Evolutionary conservation across 2,113 vertebrate genomes (phyloP).

Genomic region (Uria aalge): DNA sequence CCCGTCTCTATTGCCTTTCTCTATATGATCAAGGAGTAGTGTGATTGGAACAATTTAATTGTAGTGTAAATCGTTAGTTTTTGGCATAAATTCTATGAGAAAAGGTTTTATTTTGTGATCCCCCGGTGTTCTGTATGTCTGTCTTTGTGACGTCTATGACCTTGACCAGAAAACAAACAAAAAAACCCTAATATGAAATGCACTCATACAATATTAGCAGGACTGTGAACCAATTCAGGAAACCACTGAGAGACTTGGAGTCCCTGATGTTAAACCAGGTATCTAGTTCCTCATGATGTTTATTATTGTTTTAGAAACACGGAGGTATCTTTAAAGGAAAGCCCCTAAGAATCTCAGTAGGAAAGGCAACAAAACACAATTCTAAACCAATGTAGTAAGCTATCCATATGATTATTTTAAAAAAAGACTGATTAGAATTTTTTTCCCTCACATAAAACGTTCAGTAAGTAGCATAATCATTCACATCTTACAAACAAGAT

Average conservation of each 20-base stretch:
- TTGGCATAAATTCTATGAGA: background rate
- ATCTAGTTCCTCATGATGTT: background rate
- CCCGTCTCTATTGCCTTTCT: background rate
- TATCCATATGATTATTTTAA: background rate
- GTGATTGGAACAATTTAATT: background rate
- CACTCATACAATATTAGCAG: background rate
- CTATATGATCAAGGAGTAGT: background rate
- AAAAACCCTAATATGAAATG: background rate
- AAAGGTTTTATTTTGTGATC: background rate
- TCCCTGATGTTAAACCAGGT: background rate
- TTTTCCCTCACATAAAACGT: background rate
- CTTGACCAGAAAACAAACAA: background rate
- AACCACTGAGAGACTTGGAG: background rate
- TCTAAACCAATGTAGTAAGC: background rate
- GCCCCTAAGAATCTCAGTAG: background rate
- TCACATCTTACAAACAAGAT: background rate
- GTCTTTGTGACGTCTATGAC: background rate
- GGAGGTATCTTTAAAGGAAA: background rate
- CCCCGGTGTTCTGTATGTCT: background rate
- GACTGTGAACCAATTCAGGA: background rate
- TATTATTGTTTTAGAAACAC: background rate
- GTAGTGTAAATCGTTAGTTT: background rate
- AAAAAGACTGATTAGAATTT: background rate
- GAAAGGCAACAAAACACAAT: background rate
- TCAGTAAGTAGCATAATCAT: background rate